Evolutionary conservation across 1,140 invertebrate genomes (phyloP), one percentile per base, ranked within the genome.

Genomic region (Caerostris darwini): DNA sequence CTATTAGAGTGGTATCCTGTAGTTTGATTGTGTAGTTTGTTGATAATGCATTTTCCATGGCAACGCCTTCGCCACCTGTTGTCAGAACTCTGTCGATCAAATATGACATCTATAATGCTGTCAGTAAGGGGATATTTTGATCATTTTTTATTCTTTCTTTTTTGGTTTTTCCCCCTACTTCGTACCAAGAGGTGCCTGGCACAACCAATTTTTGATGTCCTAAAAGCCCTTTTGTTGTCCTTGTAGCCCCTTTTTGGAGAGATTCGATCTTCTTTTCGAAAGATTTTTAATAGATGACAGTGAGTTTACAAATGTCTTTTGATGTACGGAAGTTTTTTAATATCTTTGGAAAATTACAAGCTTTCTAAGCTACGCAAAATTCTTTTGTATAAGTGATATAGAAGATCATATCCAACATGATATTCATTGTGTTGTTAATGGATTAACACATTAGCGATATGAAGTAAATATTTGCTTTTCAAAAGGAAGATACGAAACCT

Each of bases 31-130:
- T 59, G 77, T 17, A 85, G 34, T 83, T 86, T 93, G 64, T 93
- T 93, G 92, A 87, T 59, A 57, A 34, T 86, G 34, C 34, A n/a
- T 61, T 93, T 56, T n/a, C 92, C 56, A 93, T 69, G 82, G 83
- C 56, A 77, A 93, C 92, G n/a, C 17, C 58, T 86, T 93, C 64
- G 54, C 58, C 92, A 93, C 92, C 92, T 93, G 92, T 93, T 93
- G 92, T 83, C 83, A 93, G 7, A 12, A 7, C 71, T 50, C 69
- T 50, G 90, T 91, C 90, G 90, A 91, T 91, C 71, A 91, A 91
- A 91, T 34, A 53, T 91, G 57, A 77, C 71, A 91, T 53, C 90
- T 71, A 81, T 77, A 77, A 17, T 71, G 71, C 8, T 81, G 88
- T 56, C 54, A 7, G 34, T 5, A 19, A 88, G 86, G 86, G 10